These are phyloP conservation scores for Cerceris rybyensis DNA, from an alignment of 2,888 invertebrate genomes.

Conservation along the genomic window DNA sequence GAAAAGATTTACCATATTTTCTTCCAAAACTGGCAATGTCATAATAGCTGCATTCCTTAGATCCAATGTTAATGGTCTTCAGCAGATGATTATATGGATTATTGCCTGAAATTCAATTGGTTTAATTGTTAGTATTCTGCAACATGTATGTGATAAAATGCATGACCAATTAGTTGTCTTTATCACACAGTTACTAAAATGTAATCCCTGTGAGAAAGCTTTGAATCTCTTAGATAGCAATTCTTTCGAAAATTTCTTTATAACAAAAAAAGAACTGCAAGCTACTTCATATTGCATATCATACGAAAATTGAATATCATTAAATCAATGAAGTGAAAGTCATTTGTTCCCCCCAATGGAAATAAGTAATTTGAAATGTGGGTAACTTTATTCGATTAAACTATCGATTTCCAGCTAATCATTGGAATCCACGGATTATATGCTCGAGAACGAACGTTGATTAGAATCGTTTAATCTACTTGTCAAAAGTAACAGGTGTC, in stretches of 20 bases:
- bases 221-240: not conserved
- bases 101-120: constrained; percentile 75
- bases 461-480: constrained; percentile 7
- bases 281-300: not conserved
- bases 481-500: constrained; percentile 60
- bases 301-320: not conserved
- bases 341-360: not conserved
- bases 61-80: constrained; percentile 85
- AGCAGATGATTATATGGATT: constrained; percentile 87
- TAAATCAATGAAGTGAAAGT: not conserved
- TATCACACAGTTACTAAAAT: not conserved
- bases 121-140: constrained; percentile 11
- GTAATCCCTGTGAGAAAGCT: not conserved
- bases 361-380: not conserved
- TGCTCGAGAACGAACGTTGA: not conserved
- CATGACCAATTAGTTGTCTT: not conserved
- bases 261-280: not conserved
- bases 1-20: constrained; percentile 88
- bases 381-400: not conserved
- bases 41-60: constrained; percentile 89
- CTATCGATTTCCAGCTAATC: not conserved
- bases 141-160: not conserved
- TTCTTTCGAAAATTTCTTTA: not conserved
- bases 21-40: constrained; percentile 89
- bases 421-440: not conserved